Percentiles rank a stretch among this genome's conserved stretches.
These are phyloP conservation scores for Hypselothyrea guttata DNA, from an alignment of 2,888 invertebrate genomes.

Conservation along the genomic window DNA sequence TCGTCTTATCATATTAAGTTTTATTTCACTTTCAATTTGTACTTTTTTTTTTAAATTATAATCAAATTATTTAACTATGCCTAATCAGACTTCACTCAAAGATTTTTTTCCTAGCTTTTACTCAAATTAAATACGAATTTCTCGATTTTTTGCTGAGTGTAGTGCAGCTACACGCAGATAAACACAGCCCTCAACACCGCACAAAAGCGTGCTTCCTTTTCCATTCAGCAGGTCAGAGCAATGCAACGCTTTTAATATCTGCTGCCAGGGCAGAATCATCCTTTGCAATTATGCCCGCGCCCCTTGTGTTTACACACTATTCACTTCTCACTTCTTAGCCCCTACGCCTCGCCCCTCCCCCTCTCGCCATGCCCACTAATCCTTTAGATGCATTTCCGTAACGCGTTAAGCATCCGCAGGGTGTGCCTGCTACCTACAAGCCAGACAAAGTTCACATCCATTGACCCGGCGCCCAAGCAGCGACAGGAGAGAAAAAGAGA, in stretches of 20 bases:
- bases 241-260: slow-evolving; percentile 43
- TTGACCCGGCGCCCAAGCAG: slow-evolving; percentile 28
- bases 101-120: too few species aligned
- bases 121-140: too few species aligned
- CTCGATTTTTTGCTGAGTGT: too few species aligned
- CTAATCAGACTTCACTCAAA: too few species aligned
- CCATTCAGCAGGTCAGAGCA: slow-evolving; percentile 33
- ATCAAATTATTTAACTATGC: too few species aligned
- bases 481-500: too few species aligned
- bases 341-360: not conserved
- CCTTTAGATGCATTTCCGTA: slow-evolving; percentile 50
- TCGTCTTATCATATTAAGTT: too few species aligned
- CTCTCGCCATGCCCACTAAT: slow-evolving; percentile 10
- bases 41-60: too few species aligned
- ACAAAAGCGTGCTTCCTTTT: slow-evolving; percentile 36
- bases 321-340: too few species aligned
- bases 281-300: slow-evolving; percentile 2
- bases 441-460: slow-evolving; percentile 68
- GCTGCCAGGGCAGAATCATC: slow-evolving; percentile 19
- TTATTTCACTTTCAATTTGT: too few species aligned
- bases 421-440: slow-evolving; percentile 51
- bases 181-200: slow-evolving; percentile 10
- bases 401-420: slow-evolving; percentile 43
- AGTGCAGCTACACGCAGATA: slow-evolving; percentile 8
- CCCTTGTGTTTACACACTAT: too few species aligned